These are phyloP conservation scores for Chaunax sp. DNA, from an alignment of 2,797 vertebrate species.

Conservation along the genomic window DNA sequence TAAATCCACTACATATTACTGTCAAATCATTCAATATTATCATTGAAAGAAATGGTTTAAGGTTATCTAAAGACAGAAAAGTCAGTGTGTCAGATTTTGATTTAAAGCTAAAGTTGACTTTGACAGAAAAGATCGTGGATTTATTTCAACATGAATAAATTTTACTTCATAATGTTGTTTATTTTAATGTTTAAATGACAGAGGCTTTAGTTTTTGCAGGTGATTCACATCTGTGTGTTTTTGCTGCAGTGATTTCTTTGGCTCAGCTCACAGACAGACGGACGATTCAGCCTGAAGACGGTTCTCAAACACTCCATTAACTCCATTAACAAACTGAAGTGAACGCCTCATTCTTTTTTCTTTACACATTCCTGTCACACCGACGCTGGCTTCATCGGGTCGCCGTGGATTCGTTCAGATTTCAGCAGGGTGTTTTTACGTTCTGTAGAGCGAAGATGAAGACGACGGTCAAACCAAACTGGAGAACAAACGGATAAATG, in stretches of 20 bases:
- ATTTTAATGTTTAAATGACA: too few species aligned
- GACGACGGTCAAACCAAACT: conserved; percentile 4
- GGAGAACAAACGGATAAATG: background rate
- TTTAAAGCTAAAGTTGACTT: too few species aligned
- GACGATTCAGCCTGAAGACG: conserved; percentile 6
- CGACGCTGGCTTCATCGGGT: too few species aligned
- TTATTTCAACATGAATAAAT: too few species aligned
- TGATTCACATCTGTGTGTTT: background rate
- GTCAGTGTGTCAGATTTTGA: too few species aligned
- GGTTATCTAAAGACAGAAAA: too few species aligned
- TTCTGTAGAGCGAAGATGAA: background rate
- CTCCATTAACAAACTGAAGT: conserved; percentile 6
- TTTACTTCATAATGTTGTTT: too few species aligned
- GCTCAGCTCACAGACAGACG: conserved; percentile 23
- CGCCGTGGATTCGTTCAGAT: background rate
- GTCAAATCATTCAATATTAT: too few species aligned
- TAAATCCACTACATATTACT: too few species aligned
- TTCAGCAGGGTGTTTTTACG: background rate
- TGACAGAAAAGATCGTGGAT: too few species aligned
- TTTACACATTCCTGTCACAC: conserved; percentile 17
- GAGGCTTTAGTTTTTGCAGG: too few species aligned
- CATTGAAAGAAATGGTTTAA: too few species aligned
- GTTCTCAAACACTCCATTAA: background rate
- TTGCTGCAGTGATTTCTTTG: conserved; percentile 65
- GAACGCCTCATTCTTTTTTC: conserved; percentile 7